Base-by-base conservation (phyloP, 2,113 vertebrate species). In the Myotis lucifugus region DNA sequence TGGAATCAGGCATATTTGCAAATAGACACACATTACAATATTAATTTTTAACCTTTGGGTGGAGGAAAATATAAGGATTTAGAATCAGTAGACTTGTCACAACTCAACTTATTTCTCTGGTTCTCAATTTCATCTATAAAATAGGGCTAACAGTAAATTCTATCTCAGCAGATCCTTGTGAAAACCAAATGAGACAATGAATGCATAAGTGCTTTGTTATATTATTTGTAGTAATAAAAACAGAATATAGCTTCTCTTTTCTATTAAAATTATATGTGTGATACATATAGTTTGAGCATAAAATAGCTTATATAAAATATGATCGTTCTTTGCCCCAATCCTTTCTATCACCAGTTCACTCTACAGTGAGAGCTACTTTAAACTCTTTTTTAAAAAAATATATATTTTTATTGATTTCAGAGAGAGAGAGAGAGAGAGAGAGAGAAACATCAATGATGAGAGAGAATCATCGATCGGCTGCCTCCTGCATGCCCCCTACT, bases 91-190 rank as follows among this genome's bases (percentile, higher is more conserved):
- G 81, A 74, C 25, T 73, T 94, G 86, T 37, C 34, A 40, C 4
- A 42, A 48, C n/a, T 74, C 77, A 93, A 17, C 11, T 94, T 23
- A 88, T 88, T 93, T 95, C 46, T 93, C 25, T 82, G 54, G 93
- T 72, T 87, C 52, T 94, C 72, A 76, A 6, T 77, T 90, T 90
- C 59, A 70, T 12, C 42, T 79, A 23, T 79, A 56, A 90, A 54
- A 72, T 19, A 46, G 69, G 29, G 11, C 25, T 48, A 48, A 92
- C 2, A 72, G 17, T 42, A 94, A 54, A 84, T 90, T 79, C 42
- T 70, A 37, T 76, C 25, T 48, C 37, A 23, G 42, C 52, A 56
- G 59, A 91, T 66, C 66, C 69, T 91, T 82, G 19, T 77, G 59
- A 88, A 92, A 90, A 74, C 21, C 64, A 74, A 76, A 72, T 76